Conservation (phyloP, 2,888 invertebrate species). For the Eremobia ochroleuca region DNA sequence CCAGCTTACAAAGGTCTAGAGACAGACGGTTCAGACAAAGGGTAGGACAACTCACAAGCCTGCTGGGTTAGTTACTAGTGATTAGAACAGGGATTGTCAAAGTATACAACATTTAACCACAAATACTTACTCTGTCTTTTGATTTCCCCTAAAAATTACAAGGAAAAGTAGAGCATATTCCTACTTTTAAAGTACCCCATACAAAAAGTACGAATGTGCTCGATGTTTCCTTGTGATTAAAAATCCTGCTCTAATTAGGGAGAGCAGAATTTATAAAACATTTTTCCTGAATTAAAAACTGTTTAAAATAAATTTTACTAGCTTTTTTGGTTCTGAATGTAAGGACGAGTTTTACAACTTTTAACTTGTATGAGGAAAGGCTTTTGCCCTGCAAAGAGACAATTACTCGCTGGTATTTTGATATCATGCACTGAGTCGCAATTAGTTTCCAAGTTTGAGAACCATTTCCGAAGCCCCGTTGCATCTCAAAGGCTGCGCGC, state of each 20-base stretch:
- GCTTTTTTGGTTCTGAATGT: slow-evolving; percentile 7
- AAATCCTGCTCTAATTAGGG: slow-evolving; percentile 1
- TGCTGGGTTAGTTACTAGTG: slow-evolving; percentile 45
- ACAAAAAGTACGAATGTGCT: too few species aligned
- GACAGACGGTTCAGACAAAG: slow-evolving; percentile 44
- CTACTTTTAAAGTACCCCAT: neutral
- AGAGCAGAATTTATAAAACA: neutral
- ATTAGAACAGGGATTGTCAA: slow-evolving; percentile 56
- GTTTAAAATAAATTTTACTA: slow-evolving; percentile 21
- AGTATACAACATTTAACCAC: slow-evolving; percentile 14
- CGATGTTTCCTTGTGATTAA: neutral
- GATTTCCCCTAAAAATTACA: neutral
- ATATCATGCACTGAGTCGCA: slow-evolving; percentile 39
- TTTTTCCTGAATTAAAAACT: slow-evolving; percentile 28
- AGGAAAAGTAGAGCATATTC: neutral
- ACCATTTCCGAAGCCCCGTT: slow-evolving; percentile 61
- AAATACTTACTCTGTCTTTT: too few species aligned
- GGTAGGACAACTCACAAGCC: slow-evolving; percentile 18
- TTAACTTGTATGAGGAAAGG: slow-evolving; percentile 5
- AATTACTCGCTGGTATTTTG: slow-evolving; percentile 44
- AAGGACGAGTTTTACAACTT: slow-evolving; percentile 30
- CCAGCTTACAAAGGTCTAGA: slow-evolving; percentile 11
- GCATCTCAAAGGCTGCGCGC: slow-evolving; percentile 60
- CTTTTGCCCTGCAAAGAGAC: slow-evolving; percentile 18
- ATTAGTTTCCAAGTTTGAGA: slow-evolving; percentile 63